phyloP scores from a whole-genome alignment of 1,140 invertebrate genomes.

The Chironomus striatipennis region DNA sequence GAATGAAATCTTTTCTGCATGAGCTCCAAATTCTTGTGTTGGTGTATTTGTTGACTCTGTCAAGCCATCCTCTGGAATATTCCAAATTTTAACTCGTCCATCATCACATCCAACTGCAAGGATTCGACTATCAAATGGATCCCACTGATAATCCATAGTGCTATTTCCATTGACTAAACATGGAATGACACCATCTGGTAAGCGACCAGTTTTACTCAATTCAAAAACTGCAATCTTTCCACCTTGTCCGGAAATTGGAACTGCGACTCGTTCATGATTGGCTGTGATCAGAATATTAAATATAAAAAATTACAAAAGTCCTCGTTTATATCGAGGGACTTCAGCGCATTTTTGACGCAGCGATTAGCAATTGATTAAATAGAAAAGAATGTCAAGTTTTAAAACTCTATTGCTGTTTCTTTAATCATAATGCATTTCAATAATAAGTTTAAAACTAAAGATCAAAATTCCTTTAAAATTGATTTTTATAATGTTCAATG shows the following conservation, averaged over 20 bases:
- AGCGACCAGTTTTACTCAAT: constrained; percentile 63
- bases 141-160: constrained; percentile 88
- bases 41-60: constrained; percentile 48
- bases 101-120: constrained; percentile 85
- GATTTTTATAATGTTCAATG: too few species aligned
- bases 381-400: too few species aligned
- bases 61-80: constrained; percentile 52
- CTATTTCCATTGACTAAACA: constrained; percentile 79
- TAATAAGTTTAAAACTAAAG: too few species aligned
- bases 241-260: constrained; percentile 78
- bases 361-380: too few species aligned
- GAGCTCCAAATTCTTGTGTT: constrained; percentile 59
- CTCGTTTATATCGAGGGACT: too few species aligned
- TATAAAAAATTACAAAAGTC: too few species aligned
- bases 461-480: too few species aligned
- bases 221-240: constrained; percentile 85
- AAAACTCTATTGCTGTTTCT: too few species aligned
- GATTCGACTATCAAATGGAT: constrained; percentile 75
- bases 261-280: constrained; percentile 74
- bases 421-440: too few species aligned
- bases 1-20: constrained; percentile 85
- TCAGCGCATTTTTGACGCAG: too few species aligned
- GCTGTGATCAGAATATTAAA: constrained; percentile 43
- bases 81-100: constrained; percentile 81
- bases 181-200: constrained; percentile 69